Percentiles rank a stretch among this genome's conserved stretches.
Conservation (phyloP, 1,140 invertebrate genomes). For the Spodoptera frugiperda region DNA sequence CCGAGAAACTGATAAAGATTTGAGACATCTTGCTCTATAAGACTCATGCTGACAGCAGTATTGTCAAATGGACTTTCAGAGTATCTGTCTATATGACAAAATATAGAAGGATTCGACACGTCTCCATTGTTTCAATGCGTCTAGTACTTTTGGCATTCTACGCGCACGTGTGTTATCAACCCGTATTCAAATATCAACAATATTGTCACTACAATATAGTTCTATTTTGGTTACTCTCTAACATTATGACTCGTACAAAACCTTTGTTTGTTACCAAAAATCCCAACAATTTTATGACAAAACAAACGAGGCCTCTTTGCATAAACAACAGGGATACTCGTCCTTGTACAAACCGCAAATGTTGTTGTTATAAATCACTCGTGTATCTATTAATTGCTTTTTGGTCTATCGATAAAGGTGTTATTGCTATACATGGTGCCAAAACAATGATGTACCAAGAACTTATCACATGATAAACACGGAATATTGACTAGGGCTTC, state of each 20-base stretch:
- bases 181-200: no score
- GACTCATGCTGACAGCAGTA: no score
- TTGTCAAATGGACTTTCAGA: no score
- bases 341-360: not conserved
- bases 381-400: constrained; percentile 49
- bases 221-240: no score
- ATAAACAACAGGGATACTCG: not conserved
- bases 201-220: no score
- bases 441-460: constrained; percentile 47
- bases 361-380: constrained; percentile 39
- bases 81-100: no score
- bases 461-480: constrained; percentile 57
- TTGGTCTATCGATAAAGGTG: constrained; percentile 46
- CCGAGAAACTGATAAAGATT: no score
- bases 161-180: no score
- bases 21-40: no score
- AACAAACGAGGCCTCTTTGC: not conserved
- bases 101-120: no score
- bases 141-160: no score
- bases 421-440: constrained; percentile 48
- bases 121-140: no score
- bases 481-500: constrained; percentile 56
- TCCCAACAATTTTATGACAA: not conserved
- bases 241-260: not conserved
- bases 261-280: constrained; percentile 6